These are phyloP conservation scores for Leptothorax acervorum DNA, from an alignment of 2,888 invertebrate species.

Conservation along the genomic window DNA sequence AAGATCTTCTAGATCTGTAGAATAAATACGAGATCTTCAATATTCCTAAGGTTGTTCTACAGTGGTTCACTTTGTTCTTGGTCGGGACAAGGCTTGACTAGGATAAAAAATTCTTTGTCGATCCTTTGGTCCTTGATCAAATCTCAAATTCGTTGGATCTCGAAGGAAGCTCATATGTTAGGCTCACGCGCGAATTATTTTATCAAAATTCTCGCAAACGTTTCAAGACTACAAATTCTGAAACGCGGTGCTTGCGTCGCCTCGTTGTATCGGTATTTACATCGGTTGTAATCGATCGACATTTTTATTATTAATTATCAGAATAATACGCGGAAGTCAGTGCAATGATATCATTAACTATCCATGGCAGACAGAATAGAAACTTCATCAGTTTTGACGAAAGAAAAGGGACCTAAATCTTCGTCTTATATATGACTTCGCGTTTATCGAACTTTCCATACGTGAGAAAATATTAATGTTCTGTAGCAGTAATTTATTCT, in stretches of 20 bases:
- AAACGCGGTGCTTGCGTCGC: conserved; percentile 3
- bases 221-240: conserved; percentile 12
- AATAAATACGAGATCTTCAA: conserved; percentile 69
- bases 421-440: background rate
- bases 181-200: conserved; percentile 38
- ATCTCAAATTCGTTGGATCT: conserved; percentile 70
- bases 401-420: background rate
- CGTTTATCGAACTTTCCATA: background rate
- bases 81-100: conserved; percentile 68
- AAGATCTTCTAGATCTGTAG: conserved; percentile 51
- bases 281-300: background rate
- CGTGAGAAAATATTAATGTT: background rate
- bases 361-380: background rate
- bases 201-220: conserved; percentile 20
- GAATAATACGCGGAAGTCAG: background rate
- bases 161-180: conserved; percentile 63
- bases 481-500: background rate
- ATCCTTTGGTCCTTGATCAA: conserved; percentile 72
- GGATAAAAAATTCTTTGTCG: conserved; percentile 64
- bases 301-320: conserved; percentile 4
- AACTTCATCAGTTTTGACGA: background rate
- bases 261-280: conserved; percentile 20
- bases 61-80: conserved; percentile 50
- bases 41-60: conserved; percentile 52
- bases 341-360: background rate